A percentile compares a stretch with the other conserved stretches of the same genome.
These are phyloP conservation scores for Drosophila burlai DNA, from an alignment of 1,140 invertebrate species.

Conservation along the genomic window DNA sequence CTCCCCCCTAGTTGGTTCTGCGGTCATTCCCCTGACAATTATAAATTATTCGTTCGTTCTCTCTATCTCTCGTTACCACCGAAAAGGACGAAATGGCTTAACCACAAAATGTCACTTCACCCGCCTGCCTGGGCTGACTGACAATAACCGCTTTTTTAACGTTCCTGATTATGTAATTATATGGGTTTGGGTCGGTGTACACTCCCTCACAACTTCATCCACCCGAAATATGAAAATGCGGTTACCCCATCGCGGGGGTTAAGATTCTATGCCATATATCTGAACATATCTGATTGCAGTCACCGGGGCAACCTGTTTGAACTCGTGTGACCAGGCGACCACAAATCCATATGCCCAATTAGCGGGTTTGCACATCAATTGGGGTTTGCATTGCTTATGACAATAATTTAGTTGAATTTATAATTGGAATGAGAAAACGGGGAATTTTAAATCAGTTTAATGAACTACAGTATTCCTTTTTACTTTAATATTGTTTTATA, in stretches of 20 bases:
- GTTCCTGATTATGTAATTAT: slow-evolving; percentile 47
- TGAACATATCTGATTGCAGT: slow-evolving; percentile 2
- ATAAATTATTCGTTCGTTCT: slow-evolving; percentile 76
- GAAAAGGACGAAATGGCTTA: slow-evolving; percentile 66
- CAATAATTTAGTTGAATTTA: too few relatives aligned
- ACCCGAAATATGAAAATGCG: slow-evolving; percentile 13
- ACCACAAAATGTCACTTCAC: slow-evolving; percentile 76
- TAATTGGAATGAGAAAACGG: not conserved
- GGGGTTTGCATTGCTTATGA: not conserved
- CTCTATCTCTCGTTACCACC: not conserved
- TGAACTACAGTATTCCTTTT: accelerated
- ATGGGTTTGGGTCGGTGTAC: slow-evolving; percentile 15
- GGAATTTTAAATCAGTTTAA: not conserved
- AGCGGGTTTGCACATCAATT: slow-evolving; percentile 29
- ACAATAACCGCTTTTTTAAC: slow-evolving; percentile 42
- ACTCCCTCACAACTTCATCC: slow-evolving; percentile 28
- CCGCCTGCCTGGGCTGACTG: slow-evolving; percentile 16
- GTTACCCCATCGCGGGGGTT: slow-evolving; percentile 10
- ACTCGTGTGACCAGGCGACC: slow-evolving; percentile 28
- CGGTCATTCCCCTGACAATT: slow-evolving; percentile 76
- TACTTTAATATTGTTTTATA: not conserved
- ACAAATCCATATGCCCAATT: slow-evolving; percentile 68
- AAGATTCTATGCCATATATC: not conserved
- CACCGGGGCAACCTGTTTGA: slow-evolving; percentile 56
- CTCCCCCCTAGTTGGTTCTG: slow-evolving; percentile 1